These are phyloP conservation scores for Idaea biselata DNA, from an alignment of 2,888 invertebrate genomes.

Conservation along the genomic window DNA sequence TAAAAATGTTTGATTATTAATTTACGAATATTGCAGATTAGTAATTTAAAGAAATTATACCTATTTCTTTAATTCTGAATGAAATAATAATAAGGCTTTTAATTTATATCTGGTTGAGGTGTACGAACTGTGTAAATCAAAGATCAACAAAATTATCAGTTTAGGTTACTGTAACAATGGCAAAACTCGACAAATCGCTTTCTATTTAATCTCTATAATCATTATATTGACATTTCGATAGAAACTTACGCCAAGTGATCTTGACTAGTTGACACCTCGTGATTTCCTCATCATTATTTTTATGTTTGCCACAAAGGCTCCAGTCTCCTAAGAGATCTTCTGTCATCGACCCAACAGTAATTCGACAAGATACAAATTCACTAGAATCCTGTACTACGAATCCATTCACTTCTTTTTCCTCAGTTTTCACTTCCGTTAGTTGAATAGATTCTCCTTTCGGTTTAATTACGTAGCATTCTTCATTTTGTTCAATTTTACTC, in stretches of 20 bases:
- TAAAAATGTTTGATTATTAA: slow-evolving; percentile 20
- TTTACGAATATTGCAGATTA: not conserved
- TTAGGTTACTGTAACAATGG: not conserved
- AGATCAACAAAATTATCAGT: not conserved
- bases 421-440: slow-evolving; percentile 9
- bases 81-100: too few relatives aligned
- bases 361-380: slow-evolving; percentile 36
- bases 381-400: slow-evolving; percentile 28
- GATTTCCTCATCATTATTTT: slow-evolving; percentile 17
- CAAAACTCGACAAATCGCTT: not conserved
- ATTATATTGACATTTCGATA: slow-evolving; percentile 13
- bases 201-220: not conserved
- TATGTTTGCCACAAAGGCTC: slow-evolving; percentile 32
- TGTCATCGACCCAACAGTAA: slow-evolving; percentile 37
- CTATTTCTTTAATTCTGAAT: too few relatives aligned
- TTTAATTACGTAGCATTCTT: slow-evolving; percentile 30
- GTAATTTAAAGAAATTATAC: too few relatives aligned
- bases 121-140: not conserved
- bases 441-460: slow-evolving; percentile 17
- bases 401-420: slow-evolving; percentile 14
- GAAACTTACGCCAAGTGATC: slow-evolving; percentile 39
- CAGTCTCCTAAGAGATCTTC: slow-evolving; percentile 33
- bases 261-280: slow-evolving; percentile 34
- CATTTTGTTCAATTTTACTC: slow-evolving; percentile 25
- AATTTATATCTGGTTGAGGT: not conserved